Conservation (phyloP, 2,888 invertebrate species). For the Gasteruption jaculator region DNA sequence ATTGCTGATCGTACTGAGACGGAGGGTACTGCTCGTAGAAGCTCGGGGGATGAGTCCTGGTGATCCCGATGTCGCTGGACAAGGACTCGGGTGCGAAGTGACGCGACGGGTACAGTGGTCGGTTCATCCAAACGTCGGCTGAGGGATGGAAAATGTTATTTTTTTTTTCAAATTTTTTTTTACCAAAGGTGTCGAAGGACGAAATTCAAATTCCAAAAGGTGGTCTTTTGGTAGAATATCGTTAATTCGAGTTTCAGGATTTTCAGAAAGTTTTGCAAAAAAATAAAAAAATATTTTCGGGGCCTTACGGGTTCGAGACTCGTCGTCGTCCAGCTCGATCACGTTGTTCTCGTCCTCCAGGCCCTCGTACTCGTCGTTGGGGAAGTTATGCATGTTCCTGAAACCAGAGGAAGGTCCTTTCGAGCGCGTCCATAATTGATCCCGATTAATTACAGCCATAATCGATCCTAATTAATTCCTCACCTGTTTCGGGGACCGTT, state of each 20-base stretch:
- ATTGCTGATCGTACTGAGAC: constrained; percentile 33
- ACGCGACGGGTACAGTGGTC: constrained; percentile 32
- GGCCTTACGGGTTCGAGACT: constrained; percentile 36
- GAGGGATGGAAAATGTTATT: background rate
- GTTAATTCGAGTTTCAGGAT: no score
- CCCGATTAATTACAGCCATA: no score
- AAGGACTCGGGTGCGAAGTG: constrained; percentile 30
- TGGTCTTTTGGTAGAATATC: no score
- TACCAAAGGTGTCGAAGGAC: constrained; percentile 2
- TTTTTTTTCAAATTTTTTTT: constrained; percentile 8
- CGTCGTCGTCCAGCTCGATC: constrained; percentile 40
- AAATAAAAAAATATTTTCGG: no score
- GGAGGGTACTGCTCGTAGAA: constrained; percentile 38
- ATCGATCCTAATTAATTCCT: constrained; percentile 16
- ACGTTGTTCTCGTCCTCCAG: constrained; percentile 37
- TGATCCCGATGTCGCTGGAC: constrained; percentile 34
- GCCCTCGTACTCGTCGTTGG: constrained; percentile 43
- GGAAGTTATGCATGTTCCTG: constrained; percentile 41
- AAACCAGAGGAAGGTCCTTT: constrained; percentile 15
- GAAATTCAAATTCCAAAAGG: constrained; percentile 1
- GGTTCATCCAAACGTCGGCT: constrained; percentile 36
- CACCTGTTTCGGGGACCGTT: constrained; percentile 43
- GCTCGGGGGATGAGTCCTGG: constrained; percentile 33
- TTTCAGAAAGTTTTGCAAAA: no score
- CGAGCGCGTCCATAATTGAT: no score